Percentiles rank a stretch among this genome's conserved stretches.
These are phyloP conservation scores for Trematocara nigrifrons DNA, from an alignment of 2,113 vertebrate species.

Conservation along the genomic window DNA sequence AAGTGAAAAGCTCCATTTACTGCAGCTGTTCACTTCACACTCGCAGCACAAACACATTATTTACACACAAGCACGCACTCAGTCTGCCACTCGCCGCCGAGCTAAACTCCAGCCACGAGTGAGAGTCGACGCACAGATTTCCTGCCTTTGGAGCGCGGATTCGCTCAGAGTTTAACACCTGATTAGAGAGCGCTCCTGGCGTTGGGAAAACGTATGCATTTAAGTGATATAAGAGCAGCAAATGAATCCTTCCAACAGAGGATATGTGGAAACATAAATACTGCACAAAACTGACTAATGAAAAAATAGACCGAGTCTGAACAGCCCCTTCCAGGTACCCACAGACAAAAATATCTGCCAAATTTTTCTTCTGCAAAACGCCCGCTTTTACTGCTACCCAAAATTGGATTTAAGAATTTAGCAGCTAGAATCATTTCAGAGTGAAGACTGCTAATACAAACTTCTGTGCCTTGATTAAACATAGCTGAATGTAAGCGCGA, in stretches of 20 bases:
- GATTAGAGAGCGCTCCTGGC: neutral
- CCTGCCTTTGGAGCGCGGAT: neutral
- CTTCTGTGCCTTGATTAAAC: neutral
- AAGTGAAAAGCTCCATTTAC: conserved; percentile 17
- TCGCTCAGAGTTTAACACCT: neutral
- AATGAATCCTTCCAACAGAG: neutral
- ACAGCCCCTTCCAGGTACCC: neutral
- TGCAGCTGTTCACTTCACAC: conserved; percentile 3
- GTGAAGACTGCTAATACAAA: neutral
- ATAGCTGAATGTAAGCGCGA: neutral
- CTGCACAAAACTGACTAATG: neutral
- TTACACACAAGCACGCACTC: neutral
- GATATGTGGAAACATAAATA: neutral
- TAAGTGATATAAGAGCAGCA: neutral
- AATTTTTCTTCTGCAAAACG: neutral
- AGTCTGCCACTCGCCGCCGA: neutral
- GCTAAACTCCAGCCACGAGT: neutral
- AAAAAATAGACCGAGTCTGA: neutral
- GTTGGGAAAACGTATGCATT: neutral
- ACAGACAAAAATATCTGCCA: neutral
- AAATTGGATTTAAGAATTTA: neutral
- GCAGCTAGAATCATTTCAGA: neutral
- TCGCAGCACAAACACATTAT: neutral
- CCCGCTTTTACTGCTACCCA: neutral
- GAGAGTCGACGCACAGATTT: neutral